These are phyloP conservation scores for Dinothrombium tinctorium DNA, from an alignment of 1,140 invertebrate genomes.

Conservation along the genomic window DNA sequence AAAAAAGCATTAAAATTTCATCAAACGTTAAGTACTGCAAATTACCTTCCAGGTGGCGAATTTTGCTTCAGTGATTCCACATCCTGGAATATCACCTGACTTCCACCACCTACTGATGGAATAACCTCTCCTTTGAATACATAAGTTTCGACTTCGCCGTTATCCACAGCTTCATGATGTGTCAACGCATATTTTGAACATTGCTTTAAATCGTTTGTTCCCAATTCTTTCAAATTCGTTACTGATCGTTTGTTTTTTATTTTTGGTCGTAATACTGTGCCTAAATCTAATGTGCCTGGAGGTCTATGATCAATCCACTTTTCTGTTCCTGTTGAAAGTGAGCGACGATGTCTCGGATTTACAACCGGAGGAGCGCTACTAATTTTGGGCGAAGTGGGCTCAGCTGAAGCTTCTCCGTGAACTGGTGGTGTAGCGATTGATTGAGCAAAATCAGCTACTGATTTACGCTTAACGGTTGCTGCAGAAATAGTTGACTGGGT, in stretches of 20 bases:
- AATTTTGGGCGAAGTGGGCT: background rate
- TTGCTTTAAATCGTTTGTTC: slow-evolving; percentile 41
- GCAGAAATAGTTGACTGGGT: slow-evolving; percentile 1
- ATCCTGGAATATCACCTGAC: slow-evolving; percentile 83
- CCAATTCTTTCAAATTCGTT: slow-evolving; percentile 36
- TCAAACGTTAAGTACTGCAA: too few species aligned
- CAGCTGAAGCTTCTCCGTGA: background rate
- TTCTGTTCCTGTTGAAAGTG: slow-evolving; percentile 40
- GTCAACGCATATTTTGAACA: slow-evolving; percentile 71
- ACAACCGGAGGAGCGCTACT: slow-evolving; percentile 24
- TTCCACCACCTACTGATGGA: slow-evolving; percentile 70
- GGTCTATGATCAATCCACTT: slow-evolving; percentile 78
- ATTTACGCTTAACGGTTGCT: too few species aligned
- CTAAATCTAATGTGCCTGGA: slow-evolving; percentile 28
- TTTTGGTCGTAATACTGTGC: slow-evolving; percentile 66
- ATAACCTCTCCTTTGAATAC: slow-evolving; percentile 80
- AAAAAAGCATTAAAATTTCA: too few species aligned
- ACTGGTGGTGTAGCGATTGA: too few species aligned
- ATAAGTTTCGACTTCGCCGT: slow-evolving; percentile 75
- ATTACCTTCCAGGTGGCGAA: too few species aligned
- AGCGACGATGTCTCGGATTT: slow-evolving; percentile 45
- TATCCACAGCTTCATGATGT: slow-evolving; percentile 65
- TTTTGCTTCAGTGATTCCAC: slow-evolving; percentile 68
- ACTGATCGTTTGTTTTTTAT: slow-evolving; percentile 59
- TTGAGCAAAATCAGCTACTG: too few species aligned